Conservation (phyloP, 2,888 invertebrate species). For the Agrotis puta region DNA sequence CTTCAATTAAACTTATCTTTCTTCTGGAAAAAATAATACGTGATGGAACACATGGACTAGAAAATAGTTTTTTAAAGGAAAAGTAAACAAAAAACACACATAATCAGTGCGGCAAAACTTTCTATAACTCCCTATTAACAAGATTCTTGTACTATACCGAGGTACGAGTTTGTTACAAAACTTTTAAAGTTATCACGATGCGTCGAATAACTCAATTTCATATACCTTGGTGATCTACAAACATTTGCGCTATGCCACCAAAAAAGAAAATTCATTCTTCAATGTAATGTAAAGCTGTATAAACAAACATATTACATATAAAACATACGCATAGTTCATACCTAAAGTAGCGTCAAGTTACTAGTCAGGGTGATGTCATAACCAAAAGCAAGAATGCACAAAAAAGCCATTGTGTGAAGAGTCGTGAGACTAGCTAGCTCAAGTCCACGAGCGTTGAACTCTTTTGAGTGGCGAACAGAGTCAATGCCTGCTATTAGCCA, state of each 20-base stretch:
- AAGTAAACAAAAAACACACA: too few relatives aligned
- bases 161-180: neutral
- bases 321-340: conserved; percentile 59
- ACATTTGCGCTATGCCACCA: conserved; percentile 8
- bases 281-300: conserved; percentile 54
- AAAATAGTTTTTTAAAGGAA: neutral
- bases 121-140: too few relatives aligned
- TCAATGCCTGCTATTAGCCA: conserved; percentile 87
- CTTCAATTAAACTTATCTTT: neutral
- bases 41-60: too few relatives aligned
- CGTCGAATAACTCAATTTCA: too few relatives aligned
- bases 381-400: conserved; percentile 86
- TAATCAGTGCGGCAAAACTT: too few relatives aligned
- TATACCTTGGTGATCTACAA: neutral
- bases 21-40: neutral
- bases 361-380: conserved; percentile 86
- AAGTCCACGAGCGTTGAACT: conserved; percentile 88
- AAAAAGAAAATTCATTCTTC: conserved; percentile 25
- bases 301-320: conserved; percentile 30
- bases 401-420: conserved; percentile 89
- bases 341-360: conserved; percentile 66
- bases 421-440: conserved; percentile 86
- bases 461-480: conserved; percentile 83
- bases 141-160: too few relatives aligned
- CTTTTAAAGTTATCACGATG: too few relatives aligned